Percentiles rank a stretch among this genome's conserved stretches.
Conservation (phyloP, 2,888 invertebrate species). For the Helicoverpa assulta region DNA sequence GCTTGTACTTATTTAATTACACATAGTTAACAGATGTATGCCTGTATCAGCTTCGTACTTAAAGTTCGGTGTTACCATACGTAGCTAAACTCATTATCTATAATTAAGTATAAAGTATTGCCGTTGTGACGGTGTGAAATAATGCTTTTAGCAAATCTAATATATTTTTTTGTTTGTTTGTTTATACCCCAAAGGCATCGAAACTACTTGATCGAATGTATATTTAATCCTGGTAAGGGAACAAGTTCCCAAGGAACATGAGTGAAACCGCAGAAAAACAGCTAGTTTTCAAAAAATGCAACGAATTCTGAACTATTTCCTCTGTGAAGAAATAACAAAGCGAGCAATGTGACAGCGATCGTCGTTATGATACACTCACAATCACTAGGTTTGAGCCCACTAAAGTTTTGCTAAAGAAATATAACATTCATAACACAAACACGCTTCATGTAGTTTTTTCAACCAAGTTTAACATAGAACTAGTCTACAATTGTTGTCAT, state of each 20-base stretch:
- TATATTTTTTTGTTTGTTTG: no score
- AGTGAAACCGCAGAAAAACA: no score
- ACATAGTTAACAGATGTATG: constrained; percentile 3
- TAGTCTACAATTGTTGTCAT: no score
- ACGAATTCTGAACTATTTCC: background rate
- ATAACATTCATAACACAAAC: background rate
- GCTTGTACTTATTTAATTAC: constrained; percentile 12
- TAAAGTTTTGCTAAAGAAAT: background rate
- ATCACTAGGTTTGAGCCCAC: background rate
- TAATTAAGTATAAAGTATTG: constrained; percentile 5
- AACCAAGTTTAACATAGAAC: background rate
- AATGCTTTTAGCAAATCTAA: background rate
- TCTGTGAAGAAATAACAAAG: background rate
- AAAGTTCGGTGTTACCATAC: constrained; percentile 9
- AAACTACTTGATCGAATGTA: no score
- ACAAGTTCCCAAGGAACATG: no score
- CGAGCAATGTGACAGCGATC: background rate
- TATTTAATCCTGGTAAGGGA: no score
- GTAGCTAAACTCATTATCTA: background rate
- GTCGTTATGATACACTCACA: background rate
- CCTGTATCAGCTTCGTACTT: constrained; percentile 17
- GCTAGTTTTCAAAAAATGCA: background rate
- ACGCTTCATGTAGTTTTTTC: background rate
- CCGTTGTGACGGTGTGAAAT: constrained; percentile 6
- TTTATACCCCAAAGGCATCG: no score